Conservation (phyloP, 2,113 vertebrate genomes). For the Cnemophilus loriae region DNA sequence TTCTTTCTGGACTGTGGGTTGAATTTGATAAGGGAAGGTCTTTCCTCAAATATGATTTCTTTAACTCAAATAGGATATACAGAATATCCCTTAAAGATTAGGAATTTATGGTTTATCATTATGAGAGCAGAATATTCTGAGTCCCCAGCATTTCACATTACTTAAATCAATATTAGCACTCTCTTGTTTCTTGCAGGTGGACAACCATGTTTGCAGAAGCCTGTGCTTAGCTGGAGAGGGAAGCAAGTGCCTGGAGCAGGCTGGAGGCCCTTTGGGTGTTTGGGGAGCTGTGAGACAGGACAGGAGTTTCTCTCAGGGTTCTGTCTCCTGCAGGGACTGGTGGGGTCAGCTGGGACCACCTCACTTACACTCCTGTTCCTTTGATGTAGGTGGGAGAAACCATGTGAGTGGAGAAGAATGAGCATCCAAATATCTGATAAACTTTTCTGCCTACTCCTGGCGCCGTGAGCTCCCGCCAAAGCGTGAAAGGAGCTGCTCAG, state of each 20-base stretch:
- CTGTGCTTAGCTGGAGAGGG: background rate
- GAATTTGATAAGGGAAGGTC: background rate
- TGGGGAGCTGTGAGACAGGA: background rate
- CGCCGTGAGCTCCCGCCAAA: accelerated
- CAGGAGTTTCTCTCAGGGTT: background rate
- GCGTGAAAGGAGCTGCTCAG: background rate
- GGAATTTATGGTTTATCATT: background rate
- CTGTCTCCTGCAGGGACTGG: background rate
- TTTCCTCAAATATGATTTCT: background rate
- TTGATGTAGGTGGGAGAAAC: background rate
- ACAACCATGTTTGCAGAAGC: background rate
- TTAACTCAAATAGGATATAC: background rate
- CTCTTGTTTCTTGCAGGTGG: background rate
- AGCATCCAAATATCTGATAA: background rate
- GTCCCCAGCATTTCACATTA: background rate
- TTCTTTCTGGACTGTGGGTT: background rate
- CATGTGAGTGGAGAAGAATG: background rate
- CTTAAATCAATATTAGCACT: background rate
- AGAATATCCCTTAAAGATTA: background rate
- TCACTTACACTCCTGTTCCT: background rate
- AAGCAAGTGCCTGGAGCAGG: background rate
- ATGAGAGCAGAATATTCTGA: background rate
- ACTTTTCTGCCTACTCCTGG: background rate
- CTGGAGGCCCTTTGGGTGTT: background rate
- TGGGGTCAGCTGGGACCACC: background rate